Evolutionary conservation across 1,140 invertebrate species (phyloP).

Genomic region (Drosophila bipectinata): DNA sequence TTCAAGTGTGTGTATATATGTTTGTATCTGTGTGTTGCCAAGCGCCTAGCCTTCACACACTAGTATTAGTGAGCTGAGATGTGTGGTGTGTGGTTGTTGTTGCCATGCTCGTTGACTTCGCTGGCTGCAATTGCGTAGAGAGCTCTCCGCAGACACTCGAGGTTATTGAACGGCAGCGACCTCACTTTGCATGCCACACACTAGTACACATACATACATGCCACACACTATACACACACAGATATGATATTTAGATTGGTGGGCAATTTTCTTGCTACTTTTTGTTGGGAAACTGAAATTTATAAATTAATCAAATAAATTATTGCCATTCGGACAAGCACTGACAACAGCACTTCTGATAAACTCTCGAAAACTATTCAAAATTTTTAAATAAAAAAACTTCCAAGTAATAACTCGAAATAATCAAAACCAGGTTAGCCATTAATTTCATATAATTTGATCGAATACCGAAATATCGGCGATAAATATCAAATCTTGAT

Average conservation of each 20-base stretch:
- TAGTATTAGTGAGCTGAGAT: conserved; percentile 1
- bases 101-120: conserved; percentile 58
- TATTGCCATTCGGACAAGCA: conserved; percentile 45
- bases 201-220: background rate
- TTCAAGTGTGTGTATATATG: conserved; percentile 13
- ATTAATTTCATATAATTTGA: conserved; percentile 37
- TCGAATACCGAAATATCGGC: conserved; percentile 13
- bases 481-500: conserved; percentile 32
- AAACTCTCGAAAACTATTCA: conserved; percentile 35
- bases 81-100: conserved; percentile 45
- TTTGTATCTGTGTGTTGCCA: conserved; percentile 36
- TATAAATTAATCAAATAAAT: conserved; percentile 81
- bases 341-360: background rate
- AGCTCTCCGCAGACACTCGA: conserved; percentile 67
- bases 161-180: conserved; percentile 83
- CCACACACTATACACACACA: conserved; percentile 1
- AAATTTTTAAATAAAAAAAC: conserved; percentile 11
- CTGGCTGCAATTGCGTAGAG: conserved; percentile 69
- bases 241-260: conserved; percentile 42
- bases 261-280: conserved; percentile 73
- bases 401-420: background rate
- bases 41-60: conserved; percentile 8
- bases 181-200: conserved; percentile 75
- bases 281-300: conserved; percentile 69
- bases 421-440: conserved; percentile 1